Percentiles rank a stretch among this genome's conserved stretches.
phyloP scores from a whole-genome alignment of 2,113 vertebrate species.

The Pogona vitticeps region DNA sequence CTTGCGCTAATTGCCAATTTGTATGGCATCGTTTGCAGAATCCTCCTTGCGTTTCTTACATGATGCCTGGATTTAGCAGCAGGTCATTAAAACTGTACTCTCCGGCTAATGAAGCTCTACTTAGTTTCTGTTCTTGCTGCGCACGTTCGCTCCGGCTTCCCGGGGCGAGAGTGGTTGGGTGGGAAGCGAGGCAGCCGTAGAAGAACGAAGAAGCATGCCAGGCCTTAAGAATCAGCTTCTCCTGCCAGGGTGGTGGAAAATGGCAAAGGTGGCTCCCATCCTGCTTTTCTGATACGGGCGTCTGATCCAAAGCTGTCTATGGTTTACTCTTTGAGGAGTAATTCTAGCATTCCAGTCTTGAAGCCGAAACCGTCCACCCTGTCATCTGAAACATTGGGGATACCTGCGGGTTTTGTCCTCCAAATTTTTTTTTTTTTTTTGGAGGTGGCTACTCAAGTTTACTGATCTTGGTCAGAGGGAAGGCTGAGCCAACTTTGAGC shows the following conservation, averaged over 20 bases:
- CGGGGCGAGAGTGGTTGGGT: background rate
- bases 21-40: background rate
- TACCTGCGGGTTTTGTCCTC: no score
- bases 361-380: no score
- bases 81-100: conserved; percentile 2
- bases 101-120: background rate
- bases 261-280: no score
- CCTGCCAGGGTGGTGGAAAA: background rate
- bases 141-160: background rate
- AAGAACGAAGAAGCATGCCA: no score
- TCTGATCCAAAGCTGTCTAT: background rate
- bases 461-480: no score
- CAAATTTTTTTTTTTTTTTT: no score
- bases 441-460: no score
- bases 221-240: background rate
- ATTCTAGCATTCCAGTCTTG: no score
- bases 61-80: background rate
- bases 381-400: no score
- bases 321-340: background rate
- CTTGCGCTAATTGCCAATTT: conserved; percentile 21
- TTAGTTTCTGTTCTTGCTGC: background rate
- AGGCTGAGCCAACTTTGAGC: no score
- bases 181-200: background rate
- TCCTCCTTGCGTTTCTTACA: background rate
- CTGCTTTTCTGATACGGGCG: background rate